Base-by-base conservation (phyloP, 2,113 vertebrate species). In the Phrynocephalus versicolor region DNA sequence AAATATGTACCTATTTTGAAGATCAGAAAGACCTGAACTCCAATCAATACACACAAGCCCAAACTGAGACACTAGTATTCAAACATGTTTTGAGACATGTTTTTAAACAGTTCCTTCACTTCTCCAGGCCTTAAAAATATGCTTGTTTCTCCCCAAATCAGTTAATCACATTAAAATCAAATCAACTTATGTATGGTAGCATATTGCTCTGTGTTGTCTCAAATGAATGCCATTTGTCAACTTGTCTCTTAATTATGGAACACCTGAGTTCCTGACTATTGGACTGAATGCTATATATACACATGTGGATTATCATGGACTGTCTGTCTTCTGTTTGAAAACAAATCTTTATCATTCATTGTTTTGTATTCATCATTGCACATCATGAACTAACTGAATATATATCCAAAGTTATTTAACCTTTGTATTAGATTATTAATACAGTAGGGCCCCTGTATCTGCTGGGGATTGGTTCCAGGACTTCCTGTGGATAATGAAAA, bases 201-300 rank as follows among this genome's bases (percentile, higher is more conserved):
- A 57, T 51, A 71, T 64, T 79, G 30, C 33, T 6, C 57, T 74
- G 0, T 79, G 65, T 67, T 51, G 65, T 58, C 78, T 73, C 0
- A 23, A 5, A 0, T 23, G 30, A 51, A 86, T 84, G 65, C 25
- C 83, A 69, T 86, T 86, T 88, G 92, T 93, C 87, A 94, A 69
- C 67, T 4, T 69, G 79, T 86, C 18, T 70, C 91, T 87, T 27
- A 14, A 37, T 18, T 91, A 71, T 90, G 65, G 82, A 88, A 91
- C 79, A 79, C 30, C 10, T 62, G 60, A 35, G 25, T 33, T 75
- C 9, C 77, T 77, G 18, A 82, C 0, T 13, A 39, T 15, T 69
- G 74, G 79, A 64, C 85, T 58, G 35, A 5, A 16, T 64, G 3
- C 14, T 87, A 82, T 3, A 83, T 92, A 85, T 1, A 57, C 33